Conservation (phyloP, 2,113 vertebrate species). For the Eretmochelys imbricata region DNA sequence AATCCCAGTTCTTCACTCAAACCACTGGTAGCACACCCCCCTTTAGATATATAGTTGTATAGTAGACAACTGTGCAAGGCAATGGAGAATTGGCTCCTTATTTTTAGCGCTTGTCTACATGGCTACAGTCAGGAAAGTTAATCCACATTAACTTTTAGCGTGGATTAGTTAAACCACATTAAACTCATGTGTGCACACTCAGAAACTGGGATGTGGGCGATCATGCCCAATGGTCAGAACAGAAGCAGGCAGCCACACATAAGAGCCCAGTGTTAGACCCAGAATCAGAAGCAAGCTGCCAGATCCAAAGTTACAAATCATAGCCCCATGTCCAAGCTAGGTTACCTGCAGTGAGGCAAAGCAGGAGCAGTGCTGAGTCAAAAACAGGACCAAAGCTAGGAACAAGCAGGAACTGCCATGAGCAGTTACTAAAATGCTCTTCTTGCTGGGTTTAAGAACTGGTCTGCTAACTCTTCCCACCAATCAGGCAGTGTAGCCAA, state of each 20-base stretch:
- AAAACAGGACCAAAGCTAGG: neutral
- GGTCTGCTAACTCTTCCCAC: neutral
- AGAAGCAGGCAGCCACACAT: neutral
- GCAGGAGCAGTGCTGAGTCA: neutral
- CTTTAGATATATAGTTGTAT: neutral
- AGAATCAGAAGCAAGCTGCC: neutral
- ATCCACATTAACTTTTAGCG: neutral
- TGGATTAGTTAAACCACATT: neutral
- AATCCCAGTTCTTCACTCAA: neutral
- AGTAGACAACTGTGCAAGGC: neutral
- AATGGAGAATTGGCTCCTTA: neutral
- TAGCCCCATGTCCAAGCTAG: neutral
- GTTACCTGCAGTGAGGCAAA: neutral
- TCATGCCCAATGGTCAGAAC: neutral
- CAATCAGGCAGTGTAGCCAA: neutral
- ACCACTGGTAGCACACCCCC: neutral
- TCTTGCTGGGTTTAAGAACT: neutral
- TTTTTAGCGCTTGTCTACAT: neutral
- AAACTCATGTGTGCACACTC: neutral
- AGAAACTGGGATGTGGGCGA: neutral
- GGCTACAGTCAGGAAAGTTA: neutral
- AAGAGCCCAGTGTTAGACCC: neutral
- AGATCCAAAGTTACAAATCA: too few species aligned
- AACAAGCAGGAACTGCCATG: neutral
- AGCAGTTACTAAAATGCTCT: neutral